Evolutionary conservation across 2,797 vertebrate genomes (phyloP).

Genomic region (Avahi laniger): DNA sequence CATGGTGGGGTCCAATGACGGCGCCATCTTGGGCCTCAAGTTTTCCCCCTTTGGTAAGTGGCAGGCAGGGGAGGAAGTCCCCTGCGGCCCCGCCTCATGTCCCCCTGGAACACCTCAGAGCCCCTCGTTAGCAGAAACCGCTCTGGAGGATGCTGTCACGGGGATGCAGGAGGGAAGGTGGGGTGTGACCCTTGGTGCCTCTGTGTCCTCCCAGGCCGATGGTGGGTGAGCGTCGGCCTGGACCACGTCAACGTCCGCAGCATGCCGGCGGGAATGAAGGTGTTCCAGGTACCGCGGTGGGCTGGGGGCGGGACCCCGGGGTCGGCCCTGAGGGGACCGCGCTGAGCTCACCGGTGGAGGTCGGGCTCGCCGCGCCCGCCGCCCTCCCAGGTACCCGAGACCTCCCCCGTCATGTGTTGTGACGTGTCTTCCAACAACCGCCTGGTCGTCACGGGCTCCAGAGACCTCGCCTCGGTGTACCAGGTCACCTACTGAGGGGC

Average conservation of each 20-base stretch:
- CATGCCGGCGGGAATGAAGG: slow-evolving; percentile 86
- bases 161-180: fast-evolving
- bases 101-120: fast-evolving
- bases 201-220: slow-evolving; percentile 84
- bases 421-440: slow-evolving; percentile 91
- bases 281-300: slow-evolving; percentile 85
- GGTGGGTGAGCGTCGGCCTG: slow-evolving; percentile 90
- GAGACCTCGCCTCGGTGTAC: slow-evolving; percentile 93
- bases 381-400: slow-evolving; percentile 88
- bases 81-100: fast-evolving
- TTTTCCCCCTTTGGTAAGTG: slow-evolving; percentile 89
- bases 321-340: background rate
- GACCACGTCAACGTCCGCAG: slow-evolving; percentile 88
- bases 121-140: background rate
- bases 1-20: slow-evolving; percentile 88
- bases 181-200: background rate
- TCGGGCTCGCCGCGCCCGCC: background rate
- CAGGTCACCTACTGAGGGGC: slow-evolving; percentile 92
- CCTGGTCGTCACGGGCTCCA: slow-evolving; percentile 91
- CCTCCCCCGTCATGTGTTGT: slow-evolving; percentile 90
- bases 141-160: background rate
- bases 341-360: background rate
- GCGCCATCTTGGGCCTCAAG: slow-evolving; percentile 88
- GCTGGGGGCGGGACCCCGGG: fast-evolving
- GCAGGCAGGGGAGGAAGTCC: fast-evolving